Base-by-base conservation (phyloP, 2,797 vertebrate genomes). In the Ptychadena robeensis region DNA sequence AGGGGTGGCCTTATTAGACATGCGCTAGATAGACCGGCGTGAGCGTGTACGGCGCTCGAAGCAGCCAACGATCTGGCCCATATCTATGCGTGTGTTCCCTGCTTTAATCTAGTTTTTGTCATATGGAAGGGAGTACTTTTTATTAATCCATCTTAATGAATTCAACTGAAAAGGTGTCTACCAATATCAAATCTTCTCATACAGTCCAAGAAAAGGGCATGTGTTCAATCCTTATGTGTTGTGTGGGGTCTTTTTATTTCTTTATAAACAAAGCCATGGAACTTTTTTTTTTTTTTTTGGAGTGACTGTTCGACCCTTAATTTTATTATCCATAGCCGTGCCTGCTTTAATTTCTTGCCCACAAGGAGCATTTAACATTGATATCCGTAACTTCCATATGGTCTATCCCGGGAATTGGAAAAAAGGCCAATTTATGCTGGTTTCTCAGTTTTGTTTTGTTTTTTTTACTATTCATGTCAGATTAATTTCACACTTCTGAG, bases 401-500 rank as follows among this genome's bases (percentile, higher is more conserved):
- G 35, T n/a, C n/a, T 30, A 18, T 30, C 14, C 6, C 7, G 38
- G 22, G 71, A 40, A 37, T 69, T 34, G 0, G n/a, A 59, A 25
- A 59, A 25, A 12, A 27, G 35, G 27, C 27, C 25, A 53, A 34
- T 40, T 70, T 82, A 15, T 65, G 7, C 40, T n/a, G 34, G 18
- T 10, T 68, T 79, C 66, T 79, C 5, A 59, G 31, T 25, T 22
- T 65, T 75, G 40, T 66, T 27, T 25, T 57, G 75, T 80, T 80
- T 64, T 57, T 80, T 80, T 80, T 64, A 5, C 71, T 44, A 37
- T 57, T 73, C 64, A 37, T 74, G 77, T 85, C 82, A 80, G 77
- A 85, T 80, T 80, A 64, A 76, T 85, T 85, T 85, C 78, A 64
- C 78, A 81, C 44, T 81, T 85, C 78, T 70, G 38, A 75, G 78